Conservation (phyloP, 2,797 vertebrate species). For the Furcifer pardalis region DNA sequence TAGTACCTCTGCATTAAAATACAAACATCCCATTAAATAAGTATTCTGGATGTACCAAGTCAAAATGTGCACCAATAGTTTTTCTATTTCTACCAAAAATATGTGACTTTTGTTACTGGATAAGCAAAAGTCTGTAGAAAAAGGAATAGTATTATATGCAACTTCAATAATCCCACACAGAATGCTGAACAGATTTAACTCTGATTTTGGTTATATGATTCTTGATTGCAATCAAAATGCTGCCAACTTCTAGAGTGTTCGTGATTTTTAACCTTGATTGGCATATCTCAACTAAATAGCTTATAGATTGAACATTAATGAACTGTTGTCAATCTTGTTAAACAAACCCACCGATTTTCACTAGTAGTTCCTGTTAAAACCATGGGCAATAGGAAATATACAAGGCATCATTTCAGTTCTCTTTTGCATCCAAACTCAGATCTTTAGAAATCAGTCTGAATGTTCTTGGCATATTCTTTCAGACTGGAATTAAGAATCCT, state of each 20-base stretch:
- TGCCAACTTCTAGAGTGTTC: constrained; percentile 22
- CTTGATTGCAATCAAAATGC: constrained; percentile 64
- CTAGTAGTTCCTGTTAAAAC: constrained; percentile 38
- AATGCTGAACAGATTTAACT: constrained; percentile 42
- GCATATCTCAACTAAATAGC: constrained; percentile 45
- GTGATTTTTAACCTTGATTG: constrained; percentile 54
- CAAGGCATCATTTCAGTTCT: constrained; percentile 21
- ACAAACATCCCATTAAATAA: background rate
- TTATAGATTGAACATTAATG: constrained; percentile 52
- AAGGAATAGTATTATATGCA: background rate
- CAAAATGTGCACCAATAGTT: background rate
- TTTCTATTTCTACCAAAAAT: background rate
- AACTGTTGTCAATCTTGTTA: constrained; percentile 36
- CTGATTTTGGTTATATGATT: constrained; percentile 42
- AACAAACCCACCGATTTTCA: constrained; percentile 39
- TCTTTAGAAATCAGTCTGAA: background rate
- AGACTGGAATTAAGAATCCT: background rate
- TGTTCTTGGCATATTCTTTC: background rate
- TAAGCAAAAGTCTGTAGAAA: background rate
- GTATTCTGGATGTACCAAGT: background rate
- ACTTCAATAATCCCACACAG: constrained; percentile 11
- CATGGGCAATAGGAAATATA: constrained; percentile 41
- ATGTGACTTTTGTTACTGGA: background rate
- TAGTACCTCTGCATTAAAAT: background rate
- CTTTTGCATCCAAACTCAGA: background rate